These are phyloP conservation scores for Penaeus monodon DNA, from an alignment of 2,888 invertebrate species.

Conservation along the genomic window DNA sequence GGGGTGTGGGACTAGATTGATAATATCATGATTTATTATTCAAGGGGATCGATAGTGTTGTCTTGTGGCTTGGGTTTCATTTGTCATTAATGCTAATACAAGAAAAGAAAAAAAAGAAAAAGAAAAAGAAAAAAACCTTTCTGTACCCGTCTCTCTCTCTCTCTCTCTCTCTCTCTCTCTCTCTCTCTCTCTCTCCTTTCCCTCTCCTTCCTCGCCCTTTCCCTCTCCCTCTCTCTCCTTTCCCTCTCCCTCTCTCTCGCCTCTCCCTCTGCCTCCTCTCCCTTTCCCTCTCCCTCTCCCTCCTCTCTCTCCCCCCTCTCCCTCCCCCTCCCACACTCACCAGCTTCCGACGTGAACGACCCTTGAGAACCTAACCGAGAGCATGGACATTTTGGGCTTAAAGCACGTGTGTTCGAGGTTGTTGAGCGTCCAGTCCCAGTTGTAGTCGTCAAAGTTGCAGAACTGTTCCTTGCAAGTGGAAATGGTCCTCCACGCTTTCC, in stretches of 20 bases:
- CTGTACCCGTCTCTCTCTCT: neutral
- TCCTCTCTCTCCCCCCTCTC: neutral
- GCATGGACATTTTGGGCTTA: constrained; percentile 77
- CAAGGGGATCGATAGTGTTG: no score
- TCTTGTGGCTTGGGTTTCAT: no score
- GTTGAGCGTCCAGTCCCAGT: constrained; percentile 98
- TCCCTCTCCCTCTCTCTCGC: neutral
- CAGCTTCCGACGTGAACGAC: constrained; percentile 99
- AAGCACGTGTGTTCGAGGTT: constrained; percentile 77
- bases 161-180: neutral
- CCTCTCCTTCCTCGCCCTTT: neutral
- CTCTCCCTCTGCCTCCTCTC: no score
- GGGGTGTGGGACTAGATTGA: no score
- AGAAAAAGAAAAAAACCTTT: no score
- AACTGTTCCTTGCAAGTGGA: constrained; percentile 76
- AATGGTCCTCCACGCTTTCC: constrained; percentile 87
- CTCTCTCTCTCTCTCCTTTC: neutral
- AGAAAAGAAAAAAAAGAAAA: no score
- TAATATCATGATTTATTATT: no score
- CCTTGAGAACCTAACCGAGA: constrained; percentile 91
- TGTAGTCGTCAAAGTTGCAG: constrained; percentile 97
- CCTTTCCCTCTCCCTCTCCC: no score
- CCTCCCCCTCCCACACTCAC: constrained; percentile 73
- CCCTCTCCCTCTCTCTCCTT: neutral
- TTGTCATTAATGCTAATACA: neutral